Conservation (phyloP, 2,797 vertebrate genomes). For the Coregonus suidteri region DNA sequence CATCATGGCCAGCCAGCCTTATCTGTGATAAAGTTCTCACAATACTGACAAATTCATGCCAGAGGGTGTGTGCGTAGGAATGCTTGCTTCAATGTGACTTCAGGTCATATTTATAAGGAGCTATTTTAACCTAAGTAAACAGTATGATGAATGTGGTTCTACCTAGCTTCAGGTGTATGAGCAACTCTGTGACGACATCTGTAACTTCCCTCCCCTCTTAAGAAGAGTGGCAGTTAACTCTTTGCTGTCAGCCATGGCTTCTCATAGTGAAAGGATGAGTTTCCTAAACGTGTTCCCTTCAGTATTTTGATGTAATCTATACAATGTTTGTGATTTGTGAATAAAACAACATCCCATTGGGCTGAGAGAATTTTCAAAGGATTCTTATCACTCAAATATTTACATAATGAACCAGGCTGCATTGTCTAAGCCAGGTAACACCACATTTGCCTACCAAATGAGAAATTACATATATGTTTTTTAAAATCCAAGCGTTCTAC, state of each 20-base stretch:
- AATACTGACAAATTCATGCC: slow-evolving; percentile 43
- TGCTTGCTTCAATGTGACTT: slow-evolving; percentile 24
- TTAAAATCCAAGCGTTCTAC: not conserved
- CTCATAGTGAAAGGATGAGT: not conserved
- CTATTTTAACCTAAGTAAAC: slow-evolving; percentile 43
- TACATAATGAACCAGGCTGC: not conserved
- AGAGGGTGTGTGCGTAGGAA: slow-evolving; percentile 17
- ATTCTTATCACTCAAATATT: not conserved
- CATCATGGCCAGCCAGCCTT: slow-evolving; percentile 15
- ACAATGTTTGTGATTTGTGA: not conserved
- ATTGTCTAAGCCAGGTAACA: not conserved
- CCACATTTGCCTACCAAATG: not conserved
- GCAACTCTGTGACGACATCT: not conserved
- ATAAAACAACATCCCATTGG: not conserved
- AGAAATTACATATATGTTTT: not conserved
- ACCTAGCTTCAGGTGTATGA: not conserved
- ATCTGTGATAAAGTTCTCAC: slow-evolving; percentile 25
- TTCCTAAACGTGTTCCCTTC: not conserved
- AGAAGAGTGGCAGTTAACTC: not conserved
- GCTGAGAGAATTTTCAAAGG: not conserved
- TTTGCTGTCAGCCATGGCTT: not conserved
- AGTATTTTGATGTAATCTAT: not conserved
- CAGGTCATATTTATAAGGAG: slow-evolving; percentile 39
- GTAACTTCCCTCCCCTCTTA: not conserved
- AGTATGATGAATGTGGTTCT: slow-evolving; percentile 10